phyloP scores from a whole-genome alignment of 1,140 invertebrate genomes.

The Yoshiicerus persimilis region DNA sequence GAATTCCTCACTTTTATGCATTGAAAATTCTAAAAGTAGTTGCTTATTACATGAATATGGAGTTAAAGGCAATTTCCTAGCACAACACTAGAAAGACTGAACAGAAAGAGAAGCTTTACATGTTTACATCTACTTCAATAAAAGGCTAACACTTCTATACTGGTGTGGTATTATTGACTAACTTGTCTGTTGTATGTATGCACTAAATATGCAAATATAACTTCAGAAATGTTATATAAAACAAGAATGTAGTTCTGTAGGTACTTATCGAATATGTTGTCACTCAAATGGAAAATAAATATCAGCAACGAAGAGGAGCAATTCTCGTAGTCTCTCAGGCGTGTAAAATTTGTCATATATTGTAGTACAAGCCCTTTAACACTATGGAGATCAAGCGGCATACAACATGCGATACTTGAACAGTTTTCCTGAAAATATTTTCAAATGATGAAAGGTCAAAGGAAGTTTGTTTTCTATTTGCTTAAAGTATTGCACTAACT shows the following conservation, averaged over 20 bases:
- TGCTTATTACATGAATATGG: background rate
- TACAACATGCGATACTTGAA: background rate
- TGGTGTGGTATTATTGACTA: too few relatives aligned
- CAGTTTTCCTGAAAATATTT: background rate
- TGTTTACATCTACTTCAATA: too few relatives aligned
- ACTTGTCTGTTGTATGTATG: too few relatives aligned
- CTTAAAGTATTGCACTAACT: background rate
- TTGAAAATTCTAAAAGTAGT: background rate
- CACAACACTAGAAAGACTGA: too few relatives aligned
- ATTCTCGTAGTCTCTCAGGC: background rate
- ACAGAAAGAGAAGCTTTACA: too few relatives aligned
- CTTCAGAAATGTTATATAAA: too few relatives aligned
- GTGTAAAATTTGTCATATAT: background rate
- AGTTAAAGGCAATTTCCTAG: background rate
- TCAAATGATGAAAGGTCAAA: background rate
- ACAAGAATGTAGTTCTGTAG: too few relatives aligned
- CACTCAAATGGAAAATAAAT: background rate
- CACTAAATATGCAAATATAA: too few relatives aligned
- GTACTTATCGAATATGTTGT: background rate
- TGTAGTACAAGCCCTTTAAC: background rate
- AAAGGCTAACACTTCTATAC: too few relatives aligned
- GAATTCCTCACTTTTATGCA: background rate
- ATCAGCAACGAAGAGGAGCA: background rate
- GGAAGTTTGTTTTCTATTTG: background rate
- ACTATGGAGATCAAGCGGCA: background rate